Evolutionary conservation across 2,797 vertebrate genomes (phyloP), one percentile per base, ranked within the genome.

Genomic region (Chaetophractus vellerosus): DNA sequence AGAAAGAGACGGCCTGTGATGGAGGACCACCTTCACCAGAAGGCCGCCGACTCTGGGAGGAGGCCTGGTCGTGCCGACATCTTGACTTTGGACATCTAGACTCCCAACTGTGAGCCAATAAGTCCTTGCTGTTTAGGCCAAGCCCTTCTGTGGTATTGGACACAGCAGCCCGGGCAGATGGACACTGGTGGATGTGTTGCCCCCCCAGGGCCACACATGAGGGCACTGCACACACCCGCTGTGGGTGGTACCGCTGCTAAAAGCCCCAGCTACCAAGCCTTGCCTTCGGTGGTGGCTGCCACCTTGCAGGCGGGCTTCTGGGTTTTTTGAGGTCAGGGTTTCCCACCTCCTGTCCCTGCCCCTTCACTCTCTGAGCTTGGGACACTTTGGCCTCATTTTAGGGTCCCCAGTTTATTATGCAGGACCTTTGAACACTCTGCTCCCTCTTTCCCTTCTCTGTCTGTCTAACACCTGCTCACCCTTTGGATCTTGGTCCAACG

Each of bases 161-260:
- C 55, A 21, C 6, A 55, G 55, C 55, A 21, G 55, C 19, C 55
- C 55, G 5, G 6, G 55, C 55, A 55, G 55, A 45, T 9, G 5
- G 9, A 45, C 45, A 5, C 8, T 10, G 10, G 45, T 45, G 45
- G 45, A 55, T 55, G 55, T 21, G 18, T 55, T 21, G 19, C 2
- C 6, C 19, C 2, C 28, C 5, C 24, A 5, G 12, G 31, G 31
- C 55, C 28, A 63, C 3, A 14, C n/a, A 2, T 6, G 38, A 36
- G 64, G 78, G 50, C 16, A 48, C 2, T 0, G 48, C 5, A 38
- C 57, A 28, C 38, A 8, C n/a, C 31, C 2, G 2, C 15, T 14
- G 12, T 0, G 6, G 26, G 66, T 11, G 50, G 28, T 8, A 1
- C 15, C 7, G 55, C 26, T 28, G 1, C 15, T n/a, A 63, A 1